Conservation (phyloP, 2,113 vertebrate species). For the Orycteropus afer region DNA sequence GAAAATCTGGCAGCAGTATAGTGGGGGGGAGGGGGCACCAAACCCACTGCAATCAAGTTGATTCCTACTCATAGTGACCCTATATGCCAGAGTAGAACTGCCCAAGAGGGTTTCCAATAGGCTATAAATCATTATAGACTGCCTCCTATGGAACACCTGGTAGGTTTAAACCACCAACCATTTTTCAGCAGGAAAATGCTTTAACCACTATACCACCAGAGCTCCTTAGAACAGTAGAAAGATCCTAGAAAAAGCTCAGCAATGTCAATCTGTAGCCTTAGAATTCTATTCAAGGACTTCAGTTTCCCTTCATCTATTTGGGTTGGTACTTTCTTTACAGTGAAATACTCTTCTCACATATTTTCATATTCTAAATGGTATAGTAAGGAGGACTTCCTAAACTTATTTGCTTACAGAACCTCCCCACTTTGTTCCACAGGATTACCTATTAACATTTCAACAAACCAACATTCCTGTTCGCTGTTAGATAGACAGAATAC, state of each 20-base stretch:
- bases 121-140: too few species aligned
- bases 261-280: not conserved
- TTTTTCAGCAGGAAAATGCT: too few species aligned
- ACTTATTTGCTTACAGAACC: not conserved
- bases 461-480: not conserved
- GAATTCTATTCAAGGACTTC: not conserved
- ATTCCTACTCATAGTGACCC: too few species aligned
- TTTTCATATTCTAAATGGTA: slow-evolving; percentile 12
- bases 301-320: not conserved
- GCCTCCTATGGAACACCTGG: too few species aligned
- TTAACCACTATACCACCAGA: too few species aligned
- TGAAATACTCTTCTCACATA: not conserved
- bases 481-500: too few species aligned
- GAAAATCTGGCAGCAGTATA: not conserved
- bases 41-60: too few species aligned
- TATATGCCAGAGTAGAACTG: too few species aligned
- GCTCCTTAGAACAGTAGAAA: too few species aligned
- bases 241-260: not conserved
- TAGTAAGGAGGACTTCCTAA: not conserved
- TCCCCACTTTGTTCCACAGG: not conserved
- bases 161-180: too few species aligned
- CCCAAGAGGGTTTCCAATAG: too few species aligned
- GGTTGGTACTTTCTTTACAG: not conserved
- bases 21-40: too few species aligned
- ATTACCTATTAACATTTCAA: slow-evolving; percentile 8